A percentile compares a stretch with the other conserved stretches of the same genome.
Evolutionary conservation across 2,888 invertebrate species (phyloP).

Genomic region (Dasypolia templi): DNA sequence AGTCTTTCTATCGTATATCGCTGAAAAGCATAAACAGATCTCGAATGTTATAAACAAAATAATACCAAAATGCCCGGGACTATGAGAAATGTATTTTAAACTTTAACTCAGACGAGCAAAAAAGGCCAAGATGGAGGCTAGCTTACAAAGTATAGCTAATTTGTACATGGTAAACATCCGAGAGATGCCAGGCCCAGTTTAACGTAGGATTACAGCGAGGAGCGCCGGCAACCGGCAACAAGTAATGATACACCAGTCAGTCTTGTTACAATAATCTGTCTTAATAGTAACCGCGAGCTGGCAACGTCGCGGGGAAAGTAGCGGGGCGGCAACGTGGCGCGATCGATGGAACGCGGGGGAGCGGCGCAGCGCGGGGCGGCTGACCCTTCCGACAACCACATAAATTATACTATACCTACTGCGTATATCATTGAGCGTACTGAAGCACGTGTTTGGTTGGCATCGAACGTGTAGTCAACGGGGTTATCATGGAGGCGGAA

Average conservation of each 20-base stretch:
- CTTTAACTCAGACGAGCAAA: slow-evolving; percentile 16
- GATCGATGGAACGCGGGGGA: slow-evolving; percentile 74
- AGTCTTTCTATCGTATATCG: slow-evolving; percentile 28
- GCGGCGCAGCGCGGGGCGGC: slow-evolving; percentile 63
- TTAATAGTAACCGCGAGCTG: slow-evolving; percentile 78
- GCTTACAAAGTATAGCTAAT: slow-evolving; percentile 30
- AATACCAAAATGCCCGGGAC: slow-evolving; percentile 15
- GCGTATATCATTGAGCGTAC: slow-evolving; percentile 59
- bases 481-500: slow-evolving; percentile 59
- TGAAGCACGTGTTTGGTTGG: slow-evolving; percentile 66
- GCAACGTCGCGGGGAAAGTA: slow-evolving; percentile 85
- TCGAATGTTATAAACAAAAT: slow-evolving; percentile 18
- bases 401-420: slow-evolving; percentile 60
- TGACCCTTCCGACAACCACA: slow-evolving; percentile 78
- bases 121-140: slow-evolving; percentile 30
- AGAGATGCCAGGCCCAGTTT: slow-evolving; percentile 29
- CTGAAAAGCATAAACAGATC: slow-evolving; percentile 35
- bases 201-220: slow-evolving; percentile 45
- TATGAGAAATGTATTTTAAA: slow-evolving; percentile 26
- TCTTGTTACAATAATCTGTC: slow-evolving; percentile 73
- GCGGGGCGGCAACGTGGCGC: slow-evolving; percentile 80
- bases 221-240: slow-evolving; percentile 70
- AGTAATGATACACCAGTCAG: slow-evolving; percentile 76
- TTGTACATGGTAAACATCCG: slow-evolving; percentile 37
- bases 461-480: slow-evolving; percentile 60